A percentile compares a stretch with the other conserved stretches of the same genome.
Evolutionary conservation across 2,888 invertebrate genomes (phyloP).

Genomic region (Timema cristinae): DNA sequence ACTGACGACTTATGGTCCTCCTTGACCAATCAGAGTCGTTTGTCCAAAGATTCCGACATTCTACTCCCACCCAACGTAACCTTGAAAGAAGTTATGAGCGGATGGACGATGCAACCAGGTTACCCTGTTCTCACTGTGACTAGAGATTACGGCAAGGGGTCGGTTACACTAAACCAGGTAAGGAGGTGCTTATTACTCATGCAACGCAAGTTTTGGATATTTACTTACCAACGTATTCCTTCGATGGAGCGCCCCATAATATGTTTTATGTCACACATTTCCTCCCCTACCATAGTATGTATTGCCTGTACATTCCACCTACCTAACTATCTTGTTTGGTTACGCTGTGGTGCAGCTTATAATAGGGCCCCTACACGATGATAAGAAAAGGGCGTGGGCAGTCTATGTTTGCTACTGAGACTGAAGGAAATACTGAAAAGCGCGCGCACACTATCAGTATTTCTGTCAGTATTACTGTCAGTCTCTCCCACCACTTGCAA

Average conservation of each 20-base stretch:
- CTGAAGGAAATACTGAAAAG: not conserved
- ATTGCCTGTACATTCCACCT: not conserved
- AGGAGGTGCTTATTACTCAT: slow-evolving; percentile 3
- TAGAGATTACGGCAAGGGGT: slow-evolving; percentile 48
- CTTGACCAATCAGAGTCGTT: slow-evolving; percentile 40
- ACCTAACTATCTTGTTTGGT: not conserved
- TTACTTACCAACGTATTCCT: too few relatives aligned
- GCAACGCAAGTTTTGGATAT: not conserved
- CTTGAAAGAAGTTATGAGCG: slow-evolving; percentile 60
- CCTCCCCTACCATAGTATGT: not conserved
- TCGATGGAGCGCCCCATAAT: too few relatives aligned
- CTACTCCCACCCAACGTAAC: slow-evolving; percentile 46
- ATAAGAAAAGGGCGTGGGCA: too few relatives aligned
- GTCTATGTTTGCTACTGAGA: too few relatives aligned
- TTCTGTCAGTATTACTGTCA: too few relatives aligned
- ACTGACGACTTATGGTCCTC: slow-evolving; percentile 65
- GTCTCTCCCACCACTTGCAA: too few relatives aligned
- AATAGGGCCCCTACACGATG: too few relatives aligned
- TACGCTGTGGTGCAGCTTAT: too few relatives aligned
- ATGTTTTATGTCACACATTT: not conserved
- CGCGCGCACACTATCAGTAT: not conserved
- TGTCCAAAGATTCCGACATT: slow-evolving; percentile 26
- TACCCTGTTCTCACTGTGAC: slow-evolving; percentile 61
- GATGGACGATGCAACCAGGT: slow-evolving; percentile 69
- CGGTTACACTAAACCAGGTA: slow-evolving; percentile 36